Percentiles rank a stretch among this genome's conserved stretches.
These are phyloP conservation scores for Orussus abietinus DNA, from an alignment of 1,140 invertebrate species.

Conservation along the genomic window DNA sequence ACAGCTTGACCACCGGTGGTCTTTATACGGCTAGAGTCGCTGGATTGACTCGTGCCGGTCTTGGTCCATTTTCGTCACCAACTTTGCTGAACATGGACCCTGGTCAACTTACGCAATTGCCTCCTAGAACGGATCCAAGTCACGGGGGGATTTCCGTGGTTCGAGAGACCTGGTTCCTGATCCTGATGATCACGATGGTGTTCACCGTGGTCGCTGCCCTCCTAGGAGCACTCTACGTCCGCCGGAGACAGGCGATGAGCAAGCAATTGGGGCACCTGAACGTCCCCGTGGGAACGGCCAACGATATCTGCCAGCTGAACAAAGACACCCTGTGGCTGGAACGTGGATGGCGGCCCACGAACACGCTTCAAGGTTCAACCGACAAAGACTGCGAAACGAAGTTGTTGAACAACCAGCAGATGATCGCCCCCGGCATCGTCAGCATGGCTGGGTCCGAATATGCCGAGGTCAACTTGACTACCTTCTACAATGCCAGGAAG, in stretches of 20 bases:
- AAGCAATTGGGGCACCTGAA: slow-evolving; percentile 64
- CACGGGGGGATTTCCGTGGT: slow-evolving; percentile 52
- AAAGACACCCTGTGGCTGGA: slow-evolving; percentile 76
- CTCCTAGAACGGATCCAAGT: slow-evolving; percentile 56
- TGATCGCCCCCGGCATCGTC: slow-evolving; percentile 50
- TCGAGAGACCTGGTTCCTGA: slow-evolving; percentile 73
- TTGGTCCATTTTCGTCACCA: slow-evolving; percentile 65
- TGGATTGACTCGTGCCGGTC: slow-evolving; percentile 66
- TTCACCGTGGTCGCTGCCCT: slow-evolving; percentile 65
- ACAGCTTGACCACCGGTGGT: slow-evolving; percentile 68
- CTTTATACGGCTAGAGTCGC: slow-evolving; percentile 72
- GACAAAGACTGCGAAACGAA: slow-evolving; percentile 66
- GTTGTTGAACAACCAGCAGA: slow-evolving; percentile 59
- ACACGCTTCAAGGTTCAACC: slow-evolving; percentile 49
- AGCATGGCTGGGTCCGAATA: slow-evolving; percentile 64
- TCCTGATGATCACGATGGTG: slow-evolving; percentile 64
- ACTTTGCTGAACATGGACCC: slow-evolving; percentile 62
- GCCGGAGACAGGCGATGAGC: slow-evolving; percentile 58
- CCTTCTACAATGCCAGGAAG: slow-evolving; percentile 72
- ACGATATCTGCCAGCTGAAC: slow-evolving; percentile 59
- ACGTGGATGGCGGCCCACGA: slow-evolving; percentile 66
- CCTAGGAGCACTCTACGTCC: slow-evolving; percentile 61
- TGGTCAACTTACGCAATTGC: slow-evolving; percentile 52
- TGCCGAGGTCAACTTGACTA: slow-evolving; percentile 76
- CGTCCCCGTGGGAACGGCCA: slow-evolving; percentile 63